Percentiles rank a stretch among this genome's conserved stretches.
These are phyloP conservation scores for Nomia melanderi DNA, from an alignment of 1,140 invertebrate genomes.

Conservation along the genomic window DNA sequence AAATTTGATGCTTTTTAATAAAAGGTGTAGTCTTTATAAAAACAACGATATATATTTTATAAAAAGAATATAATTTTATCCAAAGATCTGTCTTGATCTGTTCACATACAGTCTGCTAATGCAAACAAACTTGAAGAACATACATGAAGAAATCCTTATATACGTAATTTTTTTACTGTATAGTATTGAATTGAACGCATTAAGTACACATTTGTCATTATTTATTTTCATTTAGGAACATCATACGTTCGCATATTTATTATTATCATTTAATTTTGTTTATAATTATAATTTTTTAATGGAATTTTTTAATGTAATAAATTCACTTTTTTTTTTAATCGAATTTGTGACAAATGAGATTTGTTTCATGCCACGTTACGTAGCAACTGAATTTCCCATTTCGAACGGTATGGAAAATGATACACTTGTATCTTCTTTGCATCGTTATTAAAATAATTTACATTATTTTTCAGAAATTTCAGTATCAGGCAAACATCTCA, in stretches of 20 bases:
- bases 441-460: not conserved
- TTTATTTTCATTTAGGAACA: constrained; percentile 40
- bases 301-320: not conserved
- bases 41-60: constrained; percentile 31
- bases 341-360: not conserved
- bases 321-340: not conserved
- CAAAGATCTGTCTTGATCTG: not conserved
- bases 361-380: not conserved
- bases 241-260: constrained; percentile 31
- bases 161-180: constrained; percentile 22
- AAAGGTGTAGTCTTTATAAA: constrained; percentile 6
- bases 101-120: not conserved
- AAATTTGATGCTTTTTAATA: constrained; percentile 38
- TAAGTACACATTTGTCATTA: constrained; percentile 16
- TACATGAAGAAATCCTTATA: constrained; percentile 13
- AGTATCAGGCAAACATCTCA: not conserved
- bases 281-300: constrained; percentile 8
- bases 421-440: not conserved
- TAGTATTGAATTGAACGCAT: constrained; percentile 9
- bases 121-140: constrained; percentile 12
- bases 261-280: constrained; percentile 11
- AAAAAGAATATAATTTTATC: not conserved
- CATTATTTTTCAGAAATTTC: not conserved
- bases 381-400: not conserved
- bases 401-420: not conserved